Evolutionary conservation across 2,797 vertebrate species (phyloP), one percentile per base, ranked within the genome.

Genomic region (Sebastes taczanowskii): DNA sequence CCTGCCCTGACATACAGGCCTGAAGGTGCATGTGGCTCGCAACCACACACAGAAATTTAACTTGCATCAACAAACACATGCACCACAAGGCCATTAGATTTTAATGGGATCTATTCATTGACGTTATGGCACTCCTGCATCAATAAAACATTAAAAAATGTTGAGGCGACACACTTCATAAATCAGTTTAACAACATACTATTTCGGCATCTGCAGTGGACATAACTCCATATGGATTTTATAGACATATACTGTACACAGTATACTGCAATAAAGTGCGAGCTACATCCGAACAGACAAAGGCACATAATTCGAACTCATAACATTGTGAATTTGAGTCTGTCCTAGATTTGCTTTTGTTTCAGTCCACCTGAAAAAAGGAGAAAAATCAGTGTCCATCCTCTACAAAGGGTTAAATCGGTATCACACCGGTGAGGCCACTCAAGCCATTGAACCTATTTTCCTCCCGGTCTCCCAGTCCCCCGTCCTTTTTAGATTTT

Each of bases 401-500:
- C 71, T 83, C 80, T 35, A 68, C 66, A 60, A 70, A 78, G 84
- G 86, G 88, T 89, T 91, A 82, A 90, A 78, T 34, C 27, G 11
- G 46, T 84, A 91, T 92, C 79, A 78, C 86, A 82, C 89, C 87
- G 6, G 70, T 76, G 88, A 89, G 90, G 83, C 87, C 85, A 84
- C 72, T 91, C 80, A 78, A 84, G 72, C 80, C 80, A 86, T 90
- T 55, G 3, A 83, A 80, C 78, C 79, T 81, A 86, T 95, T 94
- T 91, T 84, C 86, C 81, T 87, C 68, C 59, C 29, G 4, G 67
- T 90, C 77, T 90, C 82, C 68, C 78, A 62, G 71, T 82, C 78
- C 86, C 84, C 75, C 9, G 56, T 86, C 86, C 87, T 87, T 94
- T 93, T 91, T 88, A 91, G 89, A 90, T 93, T 95, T 95, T 93